Evolutionary conservation across 2,797 vertebrate species (phyloP), one percentile per base, ranked within the genome.

Genomic region (Melanitta fusca): DNA sequence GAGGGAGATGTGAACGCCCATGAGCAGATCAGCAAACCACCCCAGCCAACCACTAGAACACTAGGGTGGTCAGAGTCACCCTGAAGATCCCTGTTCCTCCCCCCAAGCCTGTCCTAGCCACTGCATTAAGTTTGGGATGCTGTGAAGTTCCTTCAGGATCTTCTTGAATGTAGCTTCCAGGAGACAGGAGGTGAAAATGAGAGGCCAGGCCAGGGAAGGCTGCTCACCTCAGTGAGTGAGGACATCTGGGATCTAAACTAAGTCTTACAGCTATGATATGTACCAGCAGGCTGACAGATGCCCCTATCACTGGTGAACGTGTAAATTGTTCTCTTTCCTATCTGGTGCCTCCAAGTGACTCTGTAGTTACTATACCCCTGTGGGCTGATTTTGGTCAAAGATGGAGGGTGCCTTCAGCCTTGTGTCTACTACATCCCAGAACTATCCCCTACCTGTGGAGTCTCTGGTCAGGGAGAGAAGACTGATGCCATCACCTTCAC

Each of bases 1-100:
- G n/a, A 72, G 24, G 2, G 4, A 11, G 4, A 25, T 69, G 27
- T 15, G 68, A 32, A 49, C 0, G 0, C 4, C 13, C 28, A 1
- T 30, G 28, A 54, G 8, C 16, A 64, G 45, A 47, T 43, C 20
- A 91, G 72, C 73, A 89, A 85, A 21, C 3, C 28, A 51, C 28
- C 56, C 15, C 81, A 73, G 25, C 27, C 79, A 45, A 11, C 12
- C 16, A 11, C 38, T 54, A 22, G 41, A 70, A 79, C 66, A 58
- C 4, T n/a, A 16, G 13, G 36, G 7, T 3, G 6, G 8, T 5
- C 60, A 32, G 53, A 62, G 41, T 8, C 7, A 4, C 30, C 61
- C 22, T 58, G 58, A 58, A 75, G 45, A 71, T 13, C 10, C 8
- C 8, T 36, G 8, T 47, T 66, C 66, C 60, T 10, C 34, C 30